These are phyloP conservation scores for Ceratina australensis DNA, from an alignment of 1,140 invertebrate species.

Conservation along the genomic window DNA sequence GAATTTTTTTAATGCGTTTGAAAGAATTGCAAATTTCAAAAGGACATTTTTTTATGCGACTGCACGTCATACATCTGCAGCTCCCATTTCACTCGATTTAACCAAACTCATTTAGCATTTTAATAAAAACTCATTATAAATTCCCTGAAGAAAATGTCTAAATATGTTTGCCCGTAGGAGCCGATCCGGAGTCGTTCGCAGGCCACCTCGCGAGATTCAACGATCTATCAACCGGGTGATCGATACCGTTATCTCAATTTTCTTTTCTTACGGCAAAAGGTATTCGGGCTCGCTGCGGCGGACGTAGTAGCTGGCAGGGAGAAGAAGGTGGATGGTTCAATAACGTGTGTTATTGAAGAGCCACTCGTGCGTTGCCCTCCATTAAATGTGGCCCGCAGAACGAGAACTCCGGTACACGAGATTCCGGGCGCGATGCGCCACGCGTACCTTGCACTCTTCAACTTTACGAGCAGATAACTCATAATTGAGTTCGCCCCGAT, in stretches of 20 bases:
- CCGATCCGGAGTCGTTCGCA: background rate
- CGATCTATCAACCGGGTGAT: background rate
- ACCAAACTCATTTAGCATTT: too few relatives aligned
- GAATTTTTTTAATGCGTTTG: too few relatives aligned
- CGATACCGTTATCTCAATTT: constrained; percentile 30
- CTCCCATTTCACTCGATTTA: too few relatives aligned
- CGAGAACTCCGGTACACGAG: background rate
- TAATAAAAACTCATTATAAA: too few relatives aligned
- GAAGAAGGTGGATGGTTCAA: constrained; percentile 21
- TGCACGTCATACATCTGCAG: too few relatives aligned
- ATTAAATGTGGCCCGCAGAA: constrained; percentile 26
- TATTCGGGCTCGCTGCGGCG: constrained; percentile 19
- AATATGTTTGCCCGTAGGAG: too few relatives aligned
- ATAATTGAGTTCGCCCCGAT: constrained; percentile 35
- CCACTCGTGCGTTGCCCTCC: constrained; percentile 31
- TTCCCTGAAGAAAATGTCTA: too few relatives aligned
- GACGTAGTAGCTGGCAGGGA: background rate
- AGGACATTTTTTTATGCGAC: too few relatives aligned
- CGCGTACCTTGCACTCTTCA: constrained; percentile 25
- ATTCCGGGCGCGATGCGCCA: constrained; percentile 1
- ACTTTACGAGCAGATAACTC: constrained; percentile 44
- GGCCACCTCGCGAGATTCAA: background rate
- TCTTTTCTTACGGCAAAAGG: constrained; percentile 11
- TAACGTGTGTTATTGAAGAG: constrained; percentile 41
- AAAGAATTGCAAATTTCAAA: too few relatives aligned